Conservation (phyloP, 2,888 invertebrate genomes). For the Strigamia transsilvanica region DNA sequence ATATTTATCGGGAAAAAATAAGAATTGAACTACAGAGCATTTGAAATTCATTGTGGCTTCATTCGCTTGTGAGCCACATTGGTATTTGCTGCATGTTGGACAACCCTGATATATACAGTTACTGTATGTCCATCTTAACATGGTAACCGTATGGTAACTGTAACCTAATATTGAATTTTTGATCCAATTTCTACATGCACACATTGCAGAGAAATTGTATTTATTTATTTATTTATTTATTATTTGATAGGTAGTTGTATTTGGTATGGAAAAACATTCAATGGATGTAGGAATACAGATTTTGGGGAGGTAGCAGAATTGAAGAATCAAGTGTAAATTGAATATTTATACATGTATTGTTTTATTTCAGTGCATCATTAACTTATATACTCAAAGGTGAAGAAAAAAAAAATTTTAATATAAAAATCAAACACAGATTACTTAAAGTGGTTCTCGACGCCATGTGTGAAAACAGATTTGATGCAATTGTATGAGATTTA, state of each 20-base stretch:
- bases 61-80: too few relatives aligned
- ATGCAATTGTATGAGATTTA: slow-evolving; percentile 72
- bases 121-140: too few relatives aligned
- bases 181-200: not conserved
- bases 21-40: too few relatives aligned
- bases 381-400: slow-evolving; percentile 94
- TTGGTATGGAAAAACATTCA: slow-evolving; percentile 88
- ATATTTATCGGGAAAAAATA: too few relatives aligned
- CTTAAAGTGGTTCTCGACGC: slow-evolving; percentile 84
- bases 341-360: not conserved
- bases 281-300: slow-evolving; percentile 90
- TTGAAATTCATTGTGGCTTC: too few relatives aligned
- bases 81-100: too few relatives aligned
- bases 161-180: not conserved
- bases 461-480: slow-evolving; percentile 84
- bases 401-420: slow-evolving; percentile 77
- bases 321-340: not conserved
- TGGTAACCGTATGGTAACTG: not conserved
- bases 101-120: too few relatives aligned
- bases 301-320: slow-evolving; percentile 67
- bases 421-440: slow-evolving; percentile 78
- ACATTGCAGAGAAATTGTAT: too few relatives aligned
- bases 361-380: slow-evolving; percentile 81
- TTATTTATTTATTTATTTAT: slow-evolving; percentile 21
- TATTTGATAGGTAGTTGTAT: slow-evolving; percentile 72